Base-by-base conservation (phyloP, 2,888 invertebrate species). In the Eustalomyia histrio region DNA sequence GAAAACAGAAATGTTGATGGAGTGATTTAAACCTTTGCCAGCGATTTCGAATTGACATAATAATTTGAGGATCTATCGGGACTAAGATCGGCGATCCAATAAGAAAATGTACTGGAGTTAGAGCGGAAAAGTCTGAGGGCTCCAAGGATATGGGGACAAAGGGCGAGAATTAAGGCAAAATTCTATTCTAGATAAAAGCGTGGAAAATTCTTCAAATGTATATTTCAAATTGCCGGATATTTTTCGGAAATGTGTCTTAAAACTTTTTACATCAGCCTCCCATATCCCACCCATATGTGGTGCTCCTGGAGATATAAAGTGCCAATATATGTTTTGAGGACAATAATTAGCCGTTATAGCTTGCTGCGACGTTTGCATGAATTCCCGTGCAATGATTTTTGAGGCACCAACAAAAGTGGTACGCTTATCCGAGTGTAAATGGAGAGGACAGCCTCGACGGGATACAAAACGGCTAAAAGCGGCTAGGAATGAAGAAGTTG, bases 361-460 rank as follows among this genome's bases (percentile, higher is more conserved):
- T 10, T 39, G 39, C 2, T 33, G 39, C 2, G 60, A 35, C 1
- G 60, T 39, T 60, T 60, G 43, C 1, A 61, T 10, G 17, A 60
- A 60, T 17, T 60, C 60, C 39, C 17, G 16, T 2, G 60, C 35
- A 33, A 55, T 12, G 24, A 55, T 55, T 55, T 14, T 55, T 17
- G 55, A 55, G 12, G 64, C 73, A 5, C 73, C 67, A 2, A 61
- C 60, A 58, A 80, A 74, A 16, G 60, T 76, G 0, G 60, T 76
- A n/a, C 82, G 80, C 14, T 80, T 80, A 21, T 82, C 72, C 0
- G 79, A 82, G 52, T 80, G 9, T n/a, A n/a, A n/a, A n/a, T n/a
- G n/a, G n/a, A n/a, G n/a, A n/a, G n/a, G n/a, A n/a, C n/a, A n/a
- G n/a, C 79, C 82, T 12, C 80, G 61, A 14, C 80, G 47, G 2